Evolutionary conservation across 1,140 invertebrate species (phyloP), one percentile per base, ranked within the genome.

Genomic region (Danaus melanippus): DNA sequence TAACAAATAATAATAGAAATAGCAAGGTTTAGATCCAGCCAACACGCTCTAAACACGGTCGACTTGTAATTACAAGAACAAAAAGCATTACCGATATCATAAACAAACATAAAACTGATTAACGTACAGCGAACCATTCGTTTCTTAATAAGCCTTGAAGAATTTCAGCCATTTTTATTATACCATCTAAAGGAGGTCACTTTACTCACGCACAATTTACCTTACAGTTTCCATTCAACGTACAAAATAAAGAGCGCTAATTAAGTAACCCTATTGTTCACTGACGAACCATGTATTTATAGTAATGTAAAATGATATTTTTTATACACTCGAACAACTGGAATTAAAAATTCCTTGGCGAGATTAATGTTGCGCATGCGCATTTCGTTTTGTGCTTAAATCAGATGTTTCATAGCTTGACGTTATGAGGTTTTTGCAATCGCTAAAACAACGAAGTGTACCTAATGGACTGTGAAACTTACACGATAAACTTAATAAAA

Each of bases 261-360:
- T 82, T 83, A 80, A 81, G 74, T 79, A 79, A 79, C 76, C 60
- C 78, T 76, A 83, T 83, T 85, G 82, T 85, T 85, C 75, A 71
- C 62, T 54, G 63, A 15, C 69, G 68, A 71, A 64, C 69, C 66
- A 63, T 65, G 60, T 69, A 51, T 64, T 56, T 67, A 55, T 15
- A 15, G 15, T 15, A 15, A 15, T 15, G 15, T 15, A 15, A 15
- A 15, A 15, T 15, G 15, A 15, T 15, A 15, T 15, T 15, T 15
- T 15, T 15, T 15, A 15, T 15, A 15, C 15, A 58, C 58, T 60
- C 63, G 42, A 56, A 40, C 48, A 43, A 51, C 56, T 63, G 56
- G 46, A 65, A 58, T 65, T 61, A 58, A 62, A 61, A 58, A 53
- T 58, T 55, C 55, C 48, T 45, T 40, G 64, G 45, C 46, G 50